phyloP scores from a whole-genome alignment of 2,888 invertebrate genomes.

The Lasioglossum leucozonium region DNA sequence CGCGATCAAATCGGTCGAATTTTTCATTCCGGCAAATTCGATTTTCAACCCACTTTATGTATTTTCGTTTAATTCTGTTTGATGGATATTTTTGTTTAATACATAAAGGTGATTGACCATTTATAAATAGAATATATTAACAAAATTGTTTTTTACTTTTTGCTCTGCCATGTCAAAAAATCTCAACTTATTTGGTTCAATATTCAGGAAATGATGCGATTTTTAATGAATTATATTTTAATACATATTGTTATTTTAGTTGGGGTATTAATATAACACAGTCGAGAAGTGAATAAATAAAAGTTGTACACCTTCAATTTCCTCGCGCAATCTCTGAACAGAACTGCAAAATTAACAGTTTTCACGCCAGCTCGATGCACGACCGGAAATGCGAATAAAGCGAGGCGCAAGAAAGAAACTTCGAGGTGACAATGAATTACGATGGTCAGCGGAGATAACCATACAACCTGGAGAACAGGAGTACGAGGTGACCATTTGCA shows the following conservation, averaged over 20 bases:
- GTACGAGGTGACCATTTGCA: slow-evolving; percentile 67
- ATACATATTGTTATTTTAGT: background rate
- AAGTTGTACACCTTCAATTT: background rate
- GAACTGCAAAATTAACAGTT: background rate
- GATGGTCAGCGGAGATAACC: slow-evolving; percentile 45
- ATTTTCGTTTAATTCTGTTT: no score
- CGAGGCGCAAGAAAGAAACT: slow-evolving; percentile 5
- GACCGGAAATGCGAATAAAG: background rate
- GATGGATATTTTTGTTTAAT: background rate
- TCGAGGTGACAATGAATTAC: slow-evolving; percentile 35
- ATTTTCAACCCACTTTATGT: no score
- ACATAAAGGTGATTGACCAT: no score
- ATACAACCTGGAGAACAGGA: slow-evolving; percentile 40
- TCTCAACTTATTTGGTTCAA: background rate
- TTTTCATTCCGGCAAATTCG: background rate
- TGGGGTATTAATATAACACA: background rate
- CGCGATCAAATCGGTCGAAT: background rate
- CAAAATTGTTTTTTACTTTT: no score
- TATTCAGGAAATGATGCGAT: background rate
- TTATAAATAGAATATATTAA: no score
- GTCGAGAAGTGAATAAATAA: background rate
- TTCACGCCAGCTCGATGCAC: background rate
- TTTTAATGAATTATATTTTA: background rate
- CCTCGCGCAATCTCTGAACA: background rate
- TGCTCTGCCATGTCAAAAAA: no score